Conservation (phyloP, 2,113 vertebrate genomes). For the Melierax canorus region DNA sequence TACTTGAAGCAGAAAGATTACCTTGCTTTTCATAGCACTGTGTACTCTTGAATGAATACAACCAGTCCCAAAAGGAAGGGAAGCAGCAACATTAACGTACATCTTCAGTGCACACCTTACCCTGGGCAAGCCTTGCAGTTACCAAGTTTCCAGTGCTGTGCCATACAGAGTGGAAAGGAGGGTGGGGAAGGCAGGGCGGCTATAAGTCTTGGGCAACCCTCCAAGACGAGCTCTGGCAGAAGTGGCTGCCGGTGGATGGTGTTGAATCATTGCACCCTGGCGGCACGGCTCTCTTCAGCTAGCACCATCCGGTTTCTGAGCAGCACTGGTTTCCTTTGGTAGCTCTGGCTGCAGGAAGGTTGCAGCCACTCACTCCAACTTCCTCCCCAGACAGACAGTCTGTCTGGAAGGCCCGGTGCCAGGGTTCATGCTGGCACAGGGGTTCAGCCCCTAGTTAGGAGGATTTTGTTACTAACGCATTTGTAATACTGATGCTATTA, state of each 20-base stretch:
- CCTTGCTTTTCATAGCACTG: background rate
- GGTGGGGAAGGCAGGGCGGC: background rate
- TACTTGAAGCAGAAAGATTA: background rate
- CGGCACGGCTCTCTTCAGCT: background rate
- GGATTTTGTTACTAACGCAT: background rate
- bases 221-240: background rate
- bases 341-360: background rate
- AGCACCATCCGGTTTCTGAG: background rate
- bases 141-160: background rate
- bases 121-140: background rate
- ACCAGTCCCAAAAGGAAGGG: background rate
- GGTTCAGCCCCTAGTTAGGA: background rate
- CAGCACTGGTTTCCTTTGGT: background rate
- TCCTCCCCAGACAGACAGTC: slow-evolving; percentile 38
- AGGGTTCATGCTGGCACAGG: background rate
- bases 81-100: background rate
- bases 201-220: background rate
- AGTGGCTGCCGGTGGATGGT: rapidly evolving
- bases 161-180: background rate
- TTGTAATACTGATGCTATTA: background rate
- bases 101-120: background rate
- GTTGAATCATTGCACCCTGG: background rate
- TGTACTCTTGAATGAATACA: background rate
- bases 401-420: slow-evolving; percentile 29
- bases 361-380: background rate